Evolutionary conservation across 2,888 invertebrate species (phyloP).

Genomic region (Leptura quadrifasciata): DNA sequence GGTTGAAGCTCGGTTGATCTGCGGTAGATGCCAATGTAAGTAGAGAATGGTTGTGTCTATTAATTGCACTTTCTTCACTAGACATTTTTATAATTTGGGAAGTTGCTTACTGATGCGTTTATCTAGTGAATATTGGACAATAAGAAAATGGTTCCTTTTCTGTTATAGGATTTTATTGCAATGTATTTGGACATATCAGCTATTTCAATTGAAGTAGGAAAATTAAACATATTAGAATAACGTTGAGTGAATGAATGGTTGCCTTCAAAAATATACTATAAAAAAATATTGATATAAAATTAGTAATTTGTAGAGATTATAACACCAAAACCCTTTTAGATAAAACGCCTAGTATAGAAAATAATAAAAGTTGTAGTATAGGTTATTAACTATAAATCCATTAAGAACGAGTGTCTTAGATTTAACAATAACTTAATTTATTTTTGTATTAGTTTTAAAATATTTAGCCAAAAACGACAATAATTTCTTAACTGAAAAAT

Average conservation of each 20-base stretch:
- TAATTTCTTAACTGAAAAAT: constrained; percentile 40
- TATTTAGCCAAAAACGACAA: constrained; percentile 50
- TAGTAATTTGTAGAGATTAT: background rate
- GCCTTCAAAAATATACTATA: background rate
- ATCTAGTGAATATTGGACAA: too few species aligned
- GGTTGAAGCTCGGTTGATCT: too few species aligned
- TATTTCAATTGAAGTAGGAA: background rate
- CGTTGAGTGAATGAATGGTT: background rate
- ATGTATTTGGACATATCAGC: background rate
- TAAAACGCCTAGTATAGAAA: background rate
- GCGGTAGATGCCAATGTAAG: too few species aligned
- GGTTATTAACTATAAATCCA: background rate
- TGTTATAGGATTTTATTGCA: too few species aligned
- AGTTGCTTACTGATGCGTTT: too few species aligned
- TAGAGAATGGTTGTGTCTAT: too few species aligned
- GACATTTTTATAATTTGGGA: too few species aligned
- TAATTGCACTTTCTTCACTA: too few species aligned
- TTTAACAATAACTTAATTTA: constrained; percentile 43
- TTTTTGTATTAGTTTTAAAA: constrained; percentile 36
- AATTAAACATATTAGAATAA: background rate
- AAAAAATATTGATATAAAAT: background rate
- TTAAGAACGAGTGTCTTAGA: constrained; percentile 45
- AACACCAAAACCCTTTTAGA: background rate
- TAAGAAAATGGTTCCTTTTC: too few species aligned
- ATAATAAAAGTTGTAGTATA: background rate